These are phyloP conservation scores for Oreochromis aureus DNA, from an alignment of 2,113 vertebrate genomes.

Conservation along the genomic window DNA sequence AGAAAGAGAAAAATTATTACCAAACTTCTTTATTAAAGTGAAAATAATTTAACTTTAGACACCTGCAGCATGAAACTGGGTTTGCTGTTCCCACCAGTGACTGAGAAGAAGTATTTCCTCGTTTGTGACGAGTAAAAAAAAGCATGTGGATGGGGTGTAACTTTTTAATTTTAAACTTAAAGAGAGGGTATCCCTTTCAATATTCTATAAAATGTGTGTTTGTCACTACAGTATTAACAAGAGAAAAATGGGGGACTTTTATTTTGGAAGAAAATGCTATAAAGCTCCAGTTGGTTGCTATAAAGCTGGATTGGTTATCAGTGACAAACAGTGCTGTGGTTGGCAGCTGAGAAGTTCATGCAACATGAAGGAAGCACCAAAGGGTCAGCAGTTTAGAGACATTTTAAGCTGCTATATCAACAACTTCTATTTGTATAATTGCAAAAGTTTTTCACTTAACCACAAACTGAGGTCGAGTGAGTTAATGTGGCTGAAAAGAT, in stretches of 20 bases:
- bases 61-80: background rate
- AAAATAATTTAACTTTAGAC: background rate
- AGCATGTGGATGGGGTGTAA: background rate
- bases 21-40: background rate
- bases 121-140: background rate
- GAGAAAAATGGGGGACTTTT: background rate
- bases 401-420: background rate
- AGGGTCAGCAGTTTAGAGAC: background rate
- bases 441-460: background rate
- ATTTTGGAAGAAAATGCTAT: background rate
- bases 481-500: accelerated
- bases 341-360: accelerated
- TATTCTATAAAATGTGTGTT: background rate
- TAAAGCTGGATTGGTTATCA: accelerated
- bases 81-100: background rate
- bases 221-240: background rate
- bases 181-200: background rate
- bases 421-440: background rate
- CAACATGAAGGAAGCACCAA: background rate
- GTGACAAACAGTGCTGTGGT: background rate
- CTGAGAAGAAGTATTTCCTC: background rate
- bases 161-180: background rate
- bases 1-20: background rate
- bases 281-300: background rate
- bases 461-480: background rate